Evolutionary conservation across 2,797 vertebrate genomes (phyloP).

Genomic region (Urocyon cinereoargenteus): DNA sequence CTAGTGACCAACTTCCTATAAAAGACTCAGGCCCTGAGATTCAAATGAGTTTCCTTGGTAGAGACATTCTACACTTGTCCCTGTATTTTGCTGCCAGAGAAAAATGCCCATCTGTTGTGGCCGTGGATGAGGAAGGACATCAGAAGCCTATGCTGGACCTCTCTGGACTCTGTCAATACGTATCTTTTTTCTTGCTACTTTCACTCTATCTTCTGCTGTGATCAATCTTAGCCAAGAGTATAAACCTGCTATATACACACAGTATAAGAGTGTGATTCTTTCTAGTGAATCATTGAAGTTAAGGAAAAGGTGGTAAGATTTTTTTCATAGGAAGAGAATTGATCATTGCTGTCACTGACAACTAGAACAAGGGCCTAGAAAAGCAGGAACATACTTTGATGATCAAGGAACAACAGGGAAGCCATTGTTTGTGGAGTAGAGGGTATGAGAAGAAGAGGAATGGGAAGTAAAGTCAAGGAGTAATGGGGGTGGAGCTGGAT

Average conservation of each 20-base stretch:
- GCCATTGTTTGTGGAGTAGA: neutral
- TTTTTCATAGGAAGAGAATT: neutral
- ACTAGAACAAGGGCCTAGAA: neutral
- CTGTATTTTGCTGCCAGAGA: neutral
- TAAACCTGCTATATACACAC: neutral
- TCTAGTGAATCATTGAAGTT: slow-evolving; percentile 8
- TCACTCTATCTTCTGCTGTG: neutral
- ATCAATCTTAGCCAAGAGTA: neutral
- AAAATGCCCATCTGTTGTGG: neutral
- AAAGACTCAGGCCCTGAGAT: neutral
- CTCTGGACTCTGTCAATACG: neutral
- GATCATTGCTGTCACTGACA: neutral
- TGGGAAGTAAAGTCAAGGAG: neutral
- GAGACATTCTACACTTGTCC: neutral
- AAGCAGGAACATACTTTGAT: neutral
- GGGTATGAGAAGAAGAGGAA: neutral
- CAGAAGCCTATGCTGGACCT: neutral
- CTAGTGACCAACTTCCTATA: neutral
- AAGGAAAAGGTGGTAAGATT: neutral
- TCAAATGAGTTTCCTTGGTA: slow-evolving; percentile 40
- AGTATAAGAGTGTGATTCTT: neutral
- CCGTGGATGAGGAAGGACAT: slow-evolving; percentile 31
- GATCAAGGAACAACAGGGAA: neutral
- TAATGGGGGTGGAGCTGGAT: neutral
- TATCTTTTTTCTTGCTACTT: neutral